Percentiles rank a stretch among this genome's conserved stretches.
phyloP scores from a whole-genome alignment of 1,140 invertebrate genomes.

The Bombus confusus region DNA sequence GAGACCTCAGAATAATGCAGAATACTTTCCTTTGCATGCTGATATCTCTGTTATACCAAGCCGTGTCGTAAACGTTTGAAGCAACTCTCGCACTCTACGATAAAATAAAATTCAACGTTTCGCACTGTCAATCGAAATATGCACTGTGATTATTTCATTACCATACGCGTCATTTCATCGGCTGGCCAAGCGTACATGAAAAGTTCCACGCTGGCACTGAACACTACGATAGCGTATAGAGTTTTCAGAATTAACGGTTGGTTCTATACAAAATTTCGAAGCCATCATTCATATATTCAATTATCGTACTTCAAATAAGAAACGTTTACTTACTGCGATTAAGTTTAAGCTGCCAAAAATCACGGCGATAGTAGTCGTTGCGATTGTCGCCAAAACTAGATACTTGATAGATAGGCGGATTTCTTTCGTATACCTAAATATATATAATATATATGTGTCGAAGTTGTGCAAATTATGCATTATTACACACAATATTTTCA shows the following conservation, averaged over 20 bases:
- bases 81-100: constrained; percentile 33
- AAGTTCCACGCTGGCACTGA: constrained; percentile 56
- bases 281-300: not conserved
- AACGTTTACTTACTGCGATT: constrained; percentile 55
- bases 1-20: constrained; percentile 56
- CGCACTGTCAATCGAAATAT: not conserved
- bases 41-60: constrained; percentile 23
- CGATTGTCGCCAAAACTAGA: constrained; percentile 53
- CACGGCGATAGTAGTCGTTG: constrained; percentile 39
- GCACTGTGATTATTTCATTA: not conserved
- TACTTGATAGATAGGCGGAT: constrained; percentile 6
- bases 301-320: no score
- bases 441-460: not conserved
- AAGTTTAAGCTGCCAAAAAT: constrained; percentile 68
- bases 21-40: constrained; percentile 34
- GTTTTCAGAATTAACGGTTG: constrained; percentile 58
- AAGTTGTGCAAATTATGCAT: not conserved
- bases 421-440: constrained; percentile 53
- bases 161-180: constrained; percentile 50
- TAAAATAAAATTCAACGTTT: not conserved
- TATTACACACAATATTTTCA: no score
- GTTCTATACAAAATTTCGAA: constrained; percentile 18
- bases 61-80: not conserved
- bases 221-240: constrained; percentile 50
- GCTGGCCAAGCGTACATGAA: constrained; percentile 63